Evolutionary conservation across 2,797 vertebrate species (phyloP).

Genomic region (Sebastolobus altivelis): DNA sequence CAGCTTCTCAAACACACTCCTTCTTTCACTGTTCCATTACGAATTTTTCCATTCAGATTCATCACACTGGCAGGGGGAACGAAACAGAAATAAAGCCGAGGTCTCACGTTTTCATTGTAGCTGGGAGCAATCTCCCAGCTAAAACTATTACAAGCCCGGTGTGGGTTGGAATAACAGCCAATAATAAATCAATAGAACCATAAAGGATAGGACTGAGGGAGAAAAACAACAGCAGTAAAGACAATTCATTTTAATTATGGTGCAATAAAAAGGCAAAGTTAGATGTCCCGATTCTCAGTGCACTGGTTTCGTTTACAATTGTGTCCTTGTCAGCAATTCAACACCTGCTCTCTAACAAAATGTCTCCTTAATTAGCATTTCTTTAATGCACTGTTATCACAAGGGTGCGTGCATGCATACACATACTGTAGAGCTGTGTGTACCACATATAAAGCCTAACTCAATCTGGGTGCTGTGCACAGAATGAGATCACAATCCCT

Average conservation of each 20-base stretch:
- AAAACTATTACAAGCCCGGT: slow-evolving; percentile 66
- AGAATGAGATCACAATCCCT: background rate
- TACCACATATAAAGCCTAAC: background rate
- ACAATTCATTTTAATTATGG: slow-evolving; percentile 79
- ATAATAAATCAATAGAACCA: slow-evolving; percentile 76
- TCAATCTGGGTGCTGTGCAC: background rate
- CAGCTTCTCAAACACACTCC: slow-evolving; percentile 27
- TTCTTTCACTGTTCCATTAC: slow-evolving; percentile 24
- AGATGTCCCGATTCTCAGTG: slow-evolving; percentile 45
- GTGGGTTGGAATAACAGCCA: slow-evolving; percentile 66
- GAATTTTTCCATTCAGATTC: slow-evolving; percentile 56
- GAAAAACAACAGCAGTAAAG: slow-evolving; percentile 69
- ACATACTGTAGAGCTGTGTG: background rate
- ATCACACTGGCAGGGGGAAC: slow-evolving; percentile 36
- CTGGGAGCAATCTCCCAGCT: slow-evolving; percentile 43
- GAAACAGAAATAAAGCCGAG: slow-evolving; percentile 56
- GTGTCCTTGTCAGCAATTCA: slow-evolving; percentile 75
- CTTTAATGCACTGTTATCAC: slow-evolving; percentile 34
- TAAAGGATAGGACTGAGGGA: slow-evolving; percentile 59
- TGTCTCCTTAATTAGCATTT: slow-evolving; percentile 63
- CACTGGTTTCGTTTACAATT: slow-evolving; percentile 53
- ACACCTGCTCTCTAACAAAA: slow-evolving; percentile 71
- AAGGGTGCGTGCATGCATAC: background rate
- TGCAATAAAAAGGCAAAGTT: slow-evolving; percentile 71
- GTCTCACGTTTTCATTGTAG: slow-evolving; percentile 44